A percentile compares a stretch with the other conserved stretches of the same genome.
Evolutionary conservation across 2,113 vertebrate species (phyloP).

Genomic region (Scalopus aquaticus): DNA sequence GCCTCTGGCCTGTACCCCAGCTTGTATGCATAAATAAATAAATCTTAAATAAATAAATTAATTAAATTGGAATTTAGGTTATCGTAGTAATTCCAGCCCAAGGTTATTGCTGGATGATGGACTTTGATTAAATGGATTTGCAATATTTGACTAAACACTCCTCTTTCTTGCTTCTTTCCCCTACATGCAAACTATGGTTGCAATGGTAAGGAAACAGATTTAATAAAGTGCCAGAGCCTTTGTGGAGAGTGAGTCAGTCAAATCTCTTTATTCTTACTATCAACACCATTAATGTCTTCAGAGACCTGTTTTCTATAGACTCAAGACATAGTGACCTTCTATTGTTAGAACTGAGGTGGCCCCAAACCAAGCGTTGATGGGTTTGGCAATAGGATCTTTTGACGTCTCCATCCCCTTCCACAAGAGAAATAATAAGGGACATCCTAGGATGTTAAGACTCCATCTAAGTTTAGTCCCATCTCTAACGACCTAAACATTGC

Average conservation of each 20-base stretch:
- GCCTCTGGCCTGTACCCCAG: too few species aligned
- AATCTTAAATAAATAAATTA: too few species aligned
- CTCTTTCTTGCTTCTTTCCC: constrained; percentile 13
- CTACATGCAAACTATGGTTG: constrained; percentile 38
- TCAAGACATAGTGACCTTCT: not conserved
- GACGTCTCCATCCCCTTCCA: constrained; percentile 6
- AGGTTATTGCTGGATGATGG: not conserved
- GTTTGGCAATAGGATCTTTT: constrained; percentile 11
- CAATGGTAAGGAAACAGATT: constrained; percentile 40
- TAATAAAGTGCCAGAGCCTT: constrained; percentile 39
- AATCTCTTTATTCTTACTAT: constrained; percentile 43
- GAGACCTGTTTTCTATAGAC: constrained; percentile 19
- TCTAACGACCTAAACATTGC: constrained; percentile 42
- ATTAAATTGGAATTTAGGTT: constrained; percentile 53
- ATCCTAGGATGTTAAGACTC: constrained; percentile 23
- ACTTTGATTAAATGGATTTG: constrained; percentile 45
- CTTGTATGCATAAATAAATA: too few species aligned
- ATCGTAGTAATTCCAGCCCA: not conserved
- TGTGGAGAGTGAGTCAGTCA: constrained; percentile 14
- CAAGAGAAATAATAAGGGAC: constrained; percentile 20
- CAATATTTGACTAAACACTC: constrained; percentile 9
- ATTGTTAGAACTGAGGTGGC: constrained; percentile 33
- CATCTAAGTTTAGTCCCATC: constrained; percentile 10
- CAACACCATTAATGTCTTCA: constrained; percentile 38
- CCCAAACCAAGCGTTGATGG: not conserved